Evolutionary conservation across 2,888 invertebrate genomes (phyloP), one percentile per base, ranked within the genome.

Genomic region (Idaea aversata): DNA sequence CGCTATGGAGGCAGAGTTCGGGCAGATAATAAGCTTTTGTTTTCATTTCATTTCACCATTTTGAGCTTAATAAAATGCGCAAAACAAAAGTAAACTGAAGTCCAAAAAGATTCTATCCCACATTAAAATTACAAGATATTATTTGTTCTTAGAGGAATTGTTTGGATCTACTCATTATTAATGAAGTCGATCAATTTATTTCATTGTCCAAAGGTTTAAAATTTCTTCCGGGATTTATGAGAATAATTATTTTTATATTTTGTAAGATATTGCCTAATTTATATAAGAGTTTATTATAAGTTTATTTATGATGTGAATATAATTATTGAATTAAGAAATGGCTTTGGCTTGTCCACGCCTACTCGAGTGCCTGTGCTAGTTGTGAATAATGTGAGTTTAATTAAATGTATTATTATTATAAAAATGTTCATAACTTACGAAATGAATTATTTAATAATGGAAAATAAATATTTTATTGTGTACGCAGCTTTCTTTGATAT

Each of bases 331-430:
- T 60, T 70, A 70, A 72, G 70, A 67, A 36, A 67, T 67, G 65
- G 62, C 47, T 25, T 65, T 70, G 73, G 71, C 75, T 78, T 78
- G 77, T 80, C 79, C 79, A 79, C 81, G 59, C 61, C 58, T 59
- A 79, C 71, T 78, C 72, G 82, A 84, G 80, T 82, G 85, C 75
- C 80, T 82, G 85, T 74, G 77, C 74, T 78, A 82, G 75, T 77
- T 77, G 77, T 75, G 76, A 79, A 73, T 75, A 76, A 66, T 75
- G 79, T 80, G 77, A 79, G 75, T 75, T 77, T 75, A 71, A 63
- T 69, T 76, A 73, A 71, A 72, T 67, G 71, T 73, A 68, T 47
- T 47, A 47, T 13, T 10, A 38, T 47, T 74, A 71, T 59, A 74
- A 67, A 68, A 71, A 74, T 70, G 74, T 74, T 77, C 69, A 77